Conservation (phyloP, 1,140 invertebrate species). For the Cotesia typhae region DNA sequence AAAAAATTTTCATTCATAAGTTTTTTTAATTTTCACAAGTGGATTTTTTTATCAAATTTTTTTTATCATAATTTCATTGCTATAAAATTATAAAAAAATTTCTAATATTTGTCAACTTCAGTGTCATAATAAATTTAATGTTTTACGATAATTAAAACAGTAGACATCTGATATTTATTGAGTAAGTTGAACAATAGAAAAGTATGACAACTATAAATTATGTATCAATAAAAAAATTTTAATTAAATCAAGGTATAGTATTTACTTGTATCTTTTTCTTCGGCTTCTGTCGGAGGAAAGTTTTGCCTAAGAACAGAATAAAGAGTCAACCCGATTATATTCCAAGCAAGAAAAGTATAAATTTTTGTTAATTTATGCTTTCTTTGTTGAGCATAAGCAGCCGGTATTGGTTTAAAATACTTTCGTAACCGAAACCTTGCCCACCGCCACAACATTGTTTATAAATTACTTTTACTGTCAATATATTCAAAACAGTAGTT, state of each 20-base stretch:
- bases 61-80: too few relatives aligned
- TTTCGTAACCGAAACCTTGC: slow-evolving; percentile 13
- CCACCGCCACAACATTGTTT: slow-evolving; percentile 16
- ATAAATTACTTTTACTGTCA: background rate
- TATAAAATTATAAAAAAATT: background rate
- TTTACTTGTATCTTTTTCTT: slow-evolving; percentile 21
- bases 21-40: too few relatives aligned
- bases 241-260: background rate
- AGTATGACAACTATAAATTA: too few relatives aligned
- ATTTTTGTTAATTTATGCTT: slow-evolving; percentile 17
- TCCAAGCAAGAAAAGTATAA: slow-evolving; percentile 42
- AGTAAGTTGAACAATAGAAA: too few relatives aligned
- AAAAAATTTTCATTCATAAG: too few relatives aligned
- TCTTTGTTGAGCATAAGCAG: background rate
- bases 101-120: background rate
- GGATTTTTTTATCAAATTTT: background rate
- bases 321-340: background rate
- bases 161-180: too few relatives aligned
- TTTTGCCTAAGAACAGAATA: background rate
- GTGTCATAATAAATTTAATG: background rate
- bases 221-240: too few relatives aligned
- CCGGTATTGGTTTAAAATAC: slow-evolving; percentile 29
- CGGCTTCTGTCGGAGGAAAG: background rate
- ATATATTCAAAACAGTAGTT: background rate
- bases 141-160: too few relatives aligned